phyloP scores from a whole-genome alignment of 2,113 vertebrate genomes.

The Lasiurus borealis region DNA sequence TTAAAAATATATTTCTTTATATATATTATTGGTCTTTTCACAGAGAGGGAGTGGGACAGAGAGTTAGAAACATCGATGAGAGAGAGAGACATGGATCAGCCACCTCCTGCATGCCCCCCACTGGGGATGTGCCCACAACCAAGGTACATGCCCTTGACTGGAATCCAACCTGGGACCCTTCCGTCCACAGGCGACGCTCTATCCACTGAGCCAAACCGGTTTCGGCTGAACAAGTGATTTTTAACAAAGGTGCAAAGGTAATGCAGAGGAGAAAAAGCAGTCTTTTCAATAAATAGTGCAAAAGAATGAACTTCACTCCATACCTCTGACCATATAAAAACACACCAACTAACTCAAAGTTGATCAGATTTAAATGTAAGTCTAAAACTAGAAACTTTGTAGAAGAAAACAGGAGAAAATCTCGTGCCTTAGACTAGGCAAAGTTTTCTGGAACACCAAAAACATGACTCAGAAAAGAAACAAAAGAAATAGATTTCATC shows the following conservation, averaged over 20 bases:
- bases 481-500: not conserved
- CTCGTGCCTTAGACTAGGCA: not conserved
- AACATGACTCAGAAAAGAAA: not conserved
- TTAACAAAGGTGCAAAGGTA: not conserved
- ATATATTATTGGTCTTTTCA: no score
- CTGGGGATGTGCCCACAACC: no score
- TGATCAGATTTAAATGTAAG: not conserved
- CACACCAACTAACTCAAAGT: not conserved
- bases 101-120: no score
- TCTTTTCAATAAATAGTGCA: not conserved
- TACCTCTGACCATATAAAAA: not conserved
- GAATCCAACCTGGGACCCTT: no score
- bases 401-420: constrained; percentile 2
- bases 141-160: no score
- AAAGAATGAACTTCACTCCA: not conserved
- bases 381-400: not conserved
- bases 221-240: not conserved
- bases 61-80: no score
- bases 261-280: not conserved
- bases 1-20: not conserved
- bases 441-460: not conserved
- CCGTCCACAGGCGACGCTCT: no score
- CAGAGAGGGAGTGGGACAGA: no score
- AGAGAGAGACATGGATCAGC: no score
- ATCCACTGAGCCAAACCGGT: no score